A percentile compares a stretch with the other conserved stretches of the same genome.
Evolutionary conservation across 2,888 invertebrate species (phyloP).

Genomic region (Salpingus planirostris): DNA sequence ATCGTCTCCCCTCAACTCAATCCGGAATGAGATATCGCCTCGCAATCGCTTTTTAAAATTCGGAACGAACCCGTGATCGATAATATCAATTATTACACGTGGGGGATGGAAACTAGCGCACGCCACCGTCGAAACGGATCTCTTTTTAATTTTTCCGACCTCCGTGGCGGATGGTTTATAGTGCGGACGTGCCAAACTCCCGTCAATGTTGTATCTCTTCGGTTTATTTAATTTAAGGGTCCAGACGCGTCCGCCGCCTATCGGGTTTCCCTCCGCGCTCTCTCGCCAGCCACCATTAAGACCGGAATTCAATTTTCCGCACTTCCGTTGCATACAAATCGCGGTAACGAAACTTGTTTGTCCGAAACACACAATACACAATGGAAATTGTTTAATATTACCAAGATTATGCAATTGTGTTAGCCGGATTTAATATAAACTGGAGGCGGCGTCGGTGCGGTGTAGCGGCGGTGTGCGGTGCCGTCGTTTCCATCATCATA

Average conservation of each 20-base stretch:
- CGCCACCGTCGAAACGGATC: slow-evolving; percentile 5
- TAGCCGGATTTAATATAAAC: too few relatives aligned
- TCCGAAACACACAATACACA: too few relatives aligned
- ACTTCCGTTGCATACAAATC: slow-evolving; percentile 29
- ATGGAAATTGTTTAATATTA: slow-evolving; percentile 9
- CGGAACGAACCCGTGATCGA: too few relatives aligned
- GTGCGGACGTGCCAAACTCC: slow-evolving; percentile 18
- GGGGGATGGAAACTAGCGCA: too few relatives aligned
- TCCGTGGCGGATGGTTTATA: slow-evolving; percentile 18
- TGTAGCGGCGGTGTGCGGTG: too few relatives aligned
- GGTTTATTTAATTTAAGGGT: slow-evolving; percentile 21
- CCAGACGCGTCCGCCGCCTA: slow-evolving; percentile 22
- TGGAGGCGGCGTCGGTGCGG: too few relatives aligned
- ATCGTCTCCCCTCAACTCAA: too few relatives aligned
- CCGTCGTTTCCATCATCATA: too few relatives aligned
- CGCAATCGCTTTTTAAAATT: too few relatives aligned
- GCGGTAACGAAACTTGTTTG: slow-evolving; percentile 19
- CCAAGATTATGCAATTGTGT: too few relatives aligned
- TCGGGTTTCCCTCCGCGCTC: slow-evolving; percentile 25
- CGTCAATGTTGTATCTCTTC: slow-evolving; percentile 13
- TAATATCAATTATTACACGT: too few relatives aligned
- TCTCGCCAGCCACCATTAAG: slow-evolving; percentile 24
- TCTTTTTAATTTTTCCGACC: slow-evolving; percentile 14
- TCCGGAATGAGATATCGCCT: too few relatives aligned
- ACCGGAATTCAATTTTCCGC: slow-evolving; percentile 30